phyloP scores from a whole-genome alignment of 2,113 vertebrate genomes.

The Galemys pyrenaicus region DNA sequence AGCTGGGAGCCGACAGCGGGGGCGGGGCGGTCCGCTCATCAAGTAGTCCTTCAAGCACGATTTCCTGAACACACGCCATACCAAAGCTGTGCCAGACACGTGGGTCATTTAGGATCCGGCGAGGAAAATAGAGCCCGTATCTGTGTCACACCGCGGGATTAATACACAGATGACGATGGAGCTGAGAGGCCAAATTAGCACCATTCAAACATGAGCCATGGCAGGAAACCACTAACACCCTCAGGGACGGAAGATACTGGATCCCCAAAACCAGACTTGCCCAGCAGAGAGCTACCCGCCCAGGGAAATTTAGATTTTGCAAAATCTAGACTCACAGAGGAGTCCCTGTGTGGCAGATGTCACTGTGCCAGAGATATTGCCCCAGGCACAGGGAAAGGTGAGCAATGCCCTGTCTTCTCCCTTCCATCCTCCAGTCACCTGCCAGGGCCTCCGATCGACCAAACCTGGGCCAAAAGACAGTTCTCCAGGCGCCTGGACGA shows the following conservation, averaged over 20 bases:
- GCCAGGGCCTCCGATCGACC: neutral
- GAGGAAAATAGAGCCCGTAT: neutral
- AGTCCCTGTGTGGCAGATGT: neutral
- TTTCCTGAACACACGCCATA: neutral
- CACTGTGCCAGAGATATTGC: neutral
- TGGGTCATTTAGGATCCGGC: neutral
- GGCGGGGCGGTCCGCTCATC: neutral
- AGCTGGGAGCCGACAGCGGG: neutral
- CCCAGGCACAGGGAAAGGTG: neutral
- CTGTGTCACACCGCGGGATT: neutral
- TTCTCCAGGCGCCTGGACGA: neutral
- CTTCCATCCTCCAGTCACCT: neutral
- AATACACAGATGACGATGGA: neutral
- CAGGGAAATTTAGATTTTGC: neutral
- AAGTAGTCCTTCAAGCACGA: neutral
- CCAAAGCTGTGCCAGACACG: neutral
- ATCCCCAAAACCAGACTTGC: neutral
- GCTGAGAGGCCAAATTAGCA: neutral
- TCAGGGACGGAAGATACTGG: neutral
- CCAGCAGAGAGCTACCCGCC: neutral
- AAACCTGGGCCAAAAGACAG: neutral
- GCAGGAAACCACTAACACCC: neutral
- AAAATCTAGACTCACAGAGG: neutral
- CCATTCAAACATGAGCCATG: neutral
- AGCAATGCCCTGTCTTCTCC: neutral